A percentile compares a stretch with the other conserved stretches of the same genome.
These are phyloP conservation scores for Paedocypris sp. DNA, from an alignment of 2,113 vertebrate genomes.

Conservation along the genomic window DNA sequence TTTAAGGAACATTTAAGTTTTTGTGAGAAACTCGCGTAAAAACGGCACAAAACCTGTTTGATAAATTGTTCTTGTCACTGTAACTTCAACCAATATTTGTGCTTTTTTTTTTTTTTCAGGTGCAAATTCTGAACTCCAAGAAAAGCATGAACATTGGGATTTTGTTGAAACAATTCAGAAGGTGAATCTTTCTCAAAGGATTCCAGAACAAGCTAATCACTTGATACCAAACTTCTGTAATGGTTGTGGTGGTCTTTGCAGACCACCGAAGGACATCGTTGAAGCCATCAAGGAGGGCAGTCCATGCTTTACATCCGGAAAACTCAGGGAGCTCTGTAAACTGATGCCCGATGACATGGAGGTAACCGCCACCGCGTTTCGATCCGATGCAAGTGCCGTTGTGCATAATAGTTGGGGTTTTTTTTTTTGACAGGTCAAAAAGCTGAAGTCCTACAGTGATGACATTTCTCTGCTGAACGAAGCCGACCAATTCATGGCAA, in stretches of 20 bases:
- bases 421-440: conserved; percentile 31
- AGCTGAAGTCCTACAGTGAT: conserved; percentile 54
- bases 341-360: conserved; percentile 64
- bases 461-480: conserved; percentile 51
- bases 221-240: not conserved
- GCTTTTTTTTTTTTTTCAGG: conserved; percentile 36
- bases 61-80: not conserved
- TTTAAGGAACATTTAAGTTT: not conserved
- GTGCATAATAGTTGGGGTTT: too few species aligned
- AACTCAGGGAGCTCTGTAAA: conserved; percentile 62
- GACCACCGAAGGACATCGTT: conserved; percentile 50
- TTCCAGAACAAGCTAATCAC: not conserved
- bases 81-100: not conserved
- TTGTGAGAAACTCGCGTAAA: not conserved
- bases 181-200: conserved; percentile 38
- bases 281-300: conserved; percentile 54
- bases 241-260: conserved; percentile 36
- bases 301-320: conserved; percentile 55
- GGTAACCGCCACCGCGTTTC: too few species aligned
- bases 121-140: conserved; percentile 60
- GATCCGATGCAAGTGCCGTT: too few species aligned
- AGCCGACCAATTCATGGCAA: conserved; percentile 64
- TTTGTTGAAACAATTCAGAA: conserved; percentile 62
- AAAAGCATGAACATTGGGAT: conserved; percentile 66
- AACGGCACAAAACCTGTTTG: not conserved